phyloP scores from a whole-genome alignment of 2,888 invertebrate genomes.

The Amphipyra tragopoginis region DNA sequence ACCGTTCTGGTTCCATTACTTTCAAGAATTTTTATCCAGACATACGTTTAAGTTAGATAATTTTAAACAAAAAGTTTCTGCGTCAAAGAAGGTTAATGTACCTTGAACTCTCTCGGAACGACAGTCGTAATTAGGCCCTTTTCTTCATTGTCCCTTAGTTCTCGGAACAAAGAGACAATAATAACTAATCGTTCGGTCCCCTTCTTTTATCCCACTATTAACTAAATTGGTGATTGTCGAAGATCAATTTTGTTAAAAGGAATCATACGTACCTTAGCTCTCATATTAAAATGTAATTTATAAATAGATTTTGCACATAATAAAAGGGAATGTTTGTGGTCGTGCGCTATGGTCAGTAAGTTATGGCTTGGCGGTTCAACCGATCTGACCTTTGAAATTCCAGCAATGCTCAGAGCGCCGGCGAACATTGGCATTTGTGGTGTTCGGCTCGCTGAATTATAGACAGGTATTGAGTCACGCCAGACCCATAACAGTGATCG shows the following conservation, averaged over 20 bases:
- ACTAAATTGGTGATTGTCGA: constrained; percentile 70
- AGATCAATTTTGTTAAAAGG: constrained; percentile 35
- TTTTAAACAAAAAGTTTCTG: constrained; percentile 60
- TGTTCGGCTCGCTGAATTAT: constrained; percentile 59
- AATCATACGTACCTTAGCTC: constrained; percentile 9
- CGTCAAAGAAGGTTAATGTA: constrained; percentile 61
- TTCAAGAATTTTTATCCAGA: constrained; percentile 3
- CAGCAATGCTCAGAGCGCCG: constrained; percentile 69
- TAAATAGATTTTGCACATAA: constrained; percentile 41
- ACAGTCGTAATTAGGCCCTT: constrained; percentile 77
- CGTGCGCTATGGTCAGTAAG: constrained; percentile 62
- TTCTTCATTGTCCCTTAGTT: constrained; percentile 78
- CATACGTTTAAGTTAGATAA: constrained; percentile 26
- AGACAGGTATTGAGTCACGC: constrained; percentile 58
- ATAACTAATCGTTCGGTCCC: constrained; percentile 73
- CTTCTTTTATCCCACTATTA: constrained; percentile 70
- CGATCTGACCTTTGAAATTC: constrained; percentile 77
- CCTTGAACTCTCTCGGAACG: constrained; percentile 67
- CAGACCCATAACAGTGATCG: constrained; percentile 44
- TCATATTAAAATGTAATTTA: constrained; percentile 23
- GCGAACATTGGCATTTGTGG: constrained; percentile 69
- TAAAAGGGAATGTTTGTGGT: constrained; percentile 47
- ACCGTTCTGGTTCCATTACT: constrained; percentile 26
- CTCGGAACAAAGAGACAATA: constrained; percentile 76
- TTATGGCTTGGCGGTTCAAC: constrained; percentile 65